Base-by-base conservation (phyloP, 64 coral and sea anemone genomes). In the Trachythela sp. region DNA sequence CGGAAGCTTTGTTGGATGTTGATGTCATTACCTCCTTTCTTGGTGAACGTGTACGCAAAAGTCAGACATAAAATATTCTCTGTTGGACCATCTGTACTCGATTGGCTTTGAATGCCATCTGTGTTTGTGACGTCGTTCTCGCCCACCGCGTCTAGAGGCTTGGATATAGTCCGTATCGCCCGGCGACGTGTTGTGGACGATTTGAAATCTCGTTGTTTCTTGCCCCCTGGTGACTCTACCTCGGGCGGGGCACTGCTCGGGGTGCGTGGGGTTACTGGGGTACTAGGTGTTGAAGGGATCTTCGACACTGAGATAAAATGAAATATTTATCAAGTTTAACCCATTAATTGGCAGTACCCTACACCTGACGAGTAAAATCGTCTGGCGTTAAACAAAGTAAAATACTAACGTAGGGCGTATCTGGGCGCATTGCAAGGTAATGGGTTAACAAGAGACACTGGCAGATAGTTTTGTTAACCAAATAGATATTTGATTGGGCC, bases 41-140 rank as follows among this genome's bases (percentile, higher is more conserved):
- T 99, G 1, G 96, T 99, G 31, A 92, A 99, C 22, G 96, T 99
- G 27, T 88, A 91, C 17, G 96, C 96, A 93, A 92, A 99, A 35
- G 85, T 87, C 30, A 88, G 84, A 83, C 93, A 99, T 35, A 91
- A 87, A 51, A 99, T 92, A 45, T 83, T 91, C 51, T 99, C 96
- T 54, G 86, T 91, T 31, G 91, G 86, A 37, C 84, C 83, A 20
- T 90, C 90, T 9, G 54, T 0, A 15, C 58, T 87, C 17, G 64
- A 4, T 7, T 24, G 39, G 70, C 93, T 95, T 38, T 34, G 32
- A 80, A 80, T 35, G 0, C 2, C 33, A 15, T 80, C 75, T 80
- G 75, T 80, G 8, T 20, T 34, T 38, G 30, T 5, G 1, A 35
- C 17, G 0, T 80, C 75, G 13, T 6, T 37, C 35, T 80, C 75